Conservation (phyloP, 1,140 invertebrate species). For the Euwallacea fornicatus region DNA sequence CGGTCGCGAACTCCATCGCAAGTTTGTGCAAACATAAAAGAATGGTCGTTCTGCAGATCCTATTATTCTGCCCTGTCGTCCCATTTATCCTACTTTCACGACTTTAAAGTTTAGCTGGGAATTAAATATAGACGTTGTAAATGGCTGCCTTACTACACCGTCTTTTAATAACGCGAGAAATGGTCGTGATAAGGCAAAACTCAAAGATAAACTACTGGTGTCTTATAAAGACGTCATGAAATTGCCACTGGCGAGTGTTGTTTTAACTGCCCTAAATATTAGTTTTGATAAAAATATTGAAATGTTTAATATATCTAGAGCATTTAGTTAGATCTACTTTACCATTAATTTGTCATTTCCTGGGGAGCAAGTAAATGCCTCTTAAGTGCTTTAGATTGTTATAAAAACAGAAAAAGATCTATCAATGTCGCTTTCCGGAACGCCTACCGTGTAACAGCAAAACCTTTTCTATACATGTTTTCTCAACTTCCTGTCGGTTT, state of each 20-base stretch:
- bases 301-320: too few relatives aligned
- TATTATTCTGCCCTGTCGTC: slow-evolving; percentile 4
- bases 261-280: neutral
- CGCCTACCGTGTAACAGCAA: too few relatives aligned
- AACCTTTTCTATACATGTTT: too few relatives aligned
- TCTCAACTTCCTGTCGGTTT: too few relatives aligned
- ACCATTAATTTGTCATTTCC: too few relatives aligned
- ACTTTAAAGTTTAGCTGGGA: neutral
- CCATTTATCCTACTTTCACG: slow-evolving; percentile 5
- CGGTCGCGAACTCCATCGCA: neutral
- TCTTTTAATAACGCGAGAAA: neutral
- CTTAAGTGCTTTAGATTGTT: too few relatives aligned
- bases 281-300: too few relatives aligned
- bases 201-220: neutral
- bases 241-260: neutral
- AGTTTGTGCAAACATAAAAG: slow-evolving; percentile 6
- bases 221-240: neutral
- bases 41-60: slow-evolving; percentile 6
- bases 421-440: too few relatives aligned
- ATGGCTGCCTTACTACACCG: neutral
- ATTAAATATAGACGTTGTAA: neutral
- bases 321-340: too few relatives aligned
- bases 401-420: too few relatives aligned
- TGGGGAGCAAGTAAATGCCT: too few relatives aligned
- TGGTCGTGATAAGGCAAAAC: neutral